Evolutionary conservation across 2,888 invertebrate genomes (phyloP).

Genomic region (Noctua fimbriata): DNA sequence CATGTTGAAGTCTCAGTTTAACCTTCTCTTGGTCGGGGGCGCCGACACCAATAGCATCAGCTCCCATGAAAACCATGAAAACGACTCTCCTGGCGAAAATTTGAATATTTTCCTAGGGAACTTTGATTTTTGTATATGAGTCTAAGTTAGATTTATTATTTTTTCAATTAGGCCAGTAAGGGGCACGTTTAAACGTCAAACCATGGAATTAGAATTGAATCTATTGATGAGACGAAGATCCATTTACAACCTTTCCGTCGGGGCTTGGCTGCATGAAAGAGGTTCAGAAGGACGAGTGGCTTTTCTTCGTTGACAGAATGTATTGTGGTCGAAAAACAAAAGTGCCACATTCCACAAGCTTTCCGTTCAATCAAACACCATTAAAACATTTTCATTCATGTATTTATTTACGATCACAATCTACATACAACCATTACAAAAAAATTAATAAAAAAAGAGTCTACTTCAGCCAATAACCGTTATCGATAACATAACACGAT

Average conservation of each 20-base stretch:
- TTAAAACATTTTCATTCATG: neutral
- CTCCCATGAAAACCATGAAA: too few species aligned
- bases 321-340: neutral
- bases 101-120: too few species aligned
- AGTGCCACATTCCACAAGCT: neutral
- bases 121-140: neutral
- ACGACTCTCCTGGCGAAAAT: too few species aligned
- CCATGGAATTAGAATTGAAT: neutral
- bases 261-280: neutral
- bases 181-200: neutral
- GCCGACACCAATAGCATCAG: too few species aligned
- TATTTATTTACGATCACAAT: neutral
- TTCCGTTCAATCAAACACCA: neutral
- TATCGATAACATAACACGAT: constrained; percentile 33
- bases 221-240: neutral
- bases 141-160: too few species aligned
- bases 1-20: too few species aligned
- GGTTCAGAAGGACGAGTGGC: neutral
- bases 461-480: constrained; percentile 27
- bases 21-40: too few species aligned
- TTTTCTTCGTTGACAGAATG: neutral
- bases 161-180: too few species aligned
- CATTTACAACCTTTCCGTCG: neutral
- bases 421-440: neutral
- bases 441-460: too few species aligned